phyloP scores from a whole-genome alignment of 2,113 vertebrate genomes.

The Empidonax traillii region DNA sequence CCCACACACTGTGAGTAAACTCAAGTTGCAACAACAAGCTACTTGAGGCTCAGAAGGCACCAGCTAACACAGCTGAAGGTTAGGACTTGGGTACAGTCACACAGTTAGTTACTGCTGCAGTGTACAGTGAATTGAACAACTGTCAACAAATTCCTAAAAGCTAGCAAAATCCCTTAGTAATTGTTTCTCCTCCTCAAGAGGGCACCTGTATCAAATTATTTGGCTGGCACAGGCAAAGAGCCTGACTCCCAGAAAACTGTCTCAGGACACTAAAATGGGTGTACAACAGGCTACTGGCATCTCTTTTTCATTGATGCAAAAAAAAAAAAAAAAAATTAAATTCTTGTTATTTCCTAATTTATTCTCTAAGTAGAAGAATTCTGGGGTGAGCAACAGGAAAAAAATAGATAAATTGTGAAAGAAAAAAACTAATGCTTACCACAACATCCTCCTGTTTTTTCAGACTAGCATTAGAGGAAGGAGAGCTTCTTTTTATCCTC shows the following conservation, averaged over 20 bases:
- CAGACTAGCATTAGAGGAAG: not conserved
- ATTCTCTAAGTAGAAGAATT: not conserved
- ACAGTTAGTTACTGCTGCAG: not conserved
- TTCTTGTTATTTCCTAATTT: not conserved
- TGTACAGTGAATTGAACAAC: not conserved
- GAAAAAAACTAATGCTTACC: not conserved
- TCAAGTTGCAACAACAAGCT: not conserved
- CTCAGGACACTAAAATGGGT: not conserved
- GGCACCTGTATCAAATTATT: not conserved
- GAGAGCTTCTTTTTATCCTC: not conserved
- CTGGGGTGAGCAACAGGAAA: not conserved
- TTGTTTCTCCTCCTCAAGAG: not conserved
- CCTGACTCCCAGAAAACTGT: not conserved
- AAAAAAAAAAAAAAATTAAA: not conserved
- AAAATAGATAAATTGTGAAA: not conserved
- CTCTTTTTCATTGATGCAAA: not conserved
- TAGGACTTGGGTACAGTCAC: not conserved
- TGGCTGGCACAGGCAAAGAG: not conserved
- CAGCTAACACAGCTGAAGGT: not conserved
- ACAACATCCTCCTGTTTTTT: not conserved
- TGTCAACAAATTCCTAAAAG: not conserved
- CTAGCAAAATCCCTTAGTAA: not conserved
- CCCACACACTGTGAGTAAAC: not conserved
- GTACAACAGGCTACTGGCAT: not conserved
- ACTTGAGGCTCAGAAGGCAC: not conserved